Base-by-base conservation (phyloP, 2,888 invertebrate genomes). In the Poecilobothrus nobilitatus region DNA sequence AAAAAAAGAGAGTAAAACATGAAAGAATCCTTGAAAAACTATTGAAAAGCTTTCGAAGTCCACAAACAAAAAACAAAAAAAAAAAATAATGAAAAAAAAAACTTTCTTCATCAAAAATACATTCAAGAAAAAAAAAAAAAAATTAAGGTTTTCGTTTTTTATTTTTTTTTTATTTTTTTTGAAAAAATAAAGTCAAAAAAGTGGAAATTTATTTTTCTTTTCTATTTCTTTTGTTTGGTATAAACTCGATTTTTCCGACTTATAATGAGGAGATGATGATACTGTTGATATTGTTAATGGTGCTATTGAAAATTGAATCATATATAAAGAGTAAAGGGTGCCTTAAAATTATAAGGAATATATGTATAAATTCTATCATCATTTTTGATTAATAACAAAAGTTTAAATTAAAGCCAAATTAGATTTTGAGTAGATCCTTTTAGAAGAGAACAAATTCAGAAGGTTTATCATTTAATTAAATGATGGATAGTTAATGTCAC, bases 21-120 rank as follows among this genome's bases (percentile, higher is more conserved):
- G 27, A 27, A 37, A n/a, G 15, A 53, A 53, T 53, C 53, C 15
- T 53, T 53, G 53, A n/a, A 53, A 53, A 53, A 53, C 53, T 53
- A 53, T 53, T 53, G 53, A 53, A 53, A n/a, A 53, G 53, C 53
- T 53, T 53, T 53, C 53, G 41, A 41, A 18, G 53, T 53, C 53
- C 53, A n/a, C 53, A 53, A 53, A n/a, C n/a, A n/a, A n/a, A n/a
- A n/a, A n/a, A n/a, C n/a, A n/a, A n/a, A n/a, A n/a, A n/a, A 53
- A 53, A 8, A 37, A 37, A 37, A 5, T 5, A 27, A 27, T 4
- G 5, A 4, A 4, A 37, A 37, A 37, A 37, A 37, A 37, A 37
- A 37, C 37, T 37, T 37, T 37, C 37, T 37, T 37, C 37, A 37
- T 37, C 37, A 37, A 37, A 37, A 37, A 37, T 37, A 37, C 37